Base-by-base conservation (phyloP, 2,797 vertebrate genomes). In the Gambelia wislizenii region DNA sequence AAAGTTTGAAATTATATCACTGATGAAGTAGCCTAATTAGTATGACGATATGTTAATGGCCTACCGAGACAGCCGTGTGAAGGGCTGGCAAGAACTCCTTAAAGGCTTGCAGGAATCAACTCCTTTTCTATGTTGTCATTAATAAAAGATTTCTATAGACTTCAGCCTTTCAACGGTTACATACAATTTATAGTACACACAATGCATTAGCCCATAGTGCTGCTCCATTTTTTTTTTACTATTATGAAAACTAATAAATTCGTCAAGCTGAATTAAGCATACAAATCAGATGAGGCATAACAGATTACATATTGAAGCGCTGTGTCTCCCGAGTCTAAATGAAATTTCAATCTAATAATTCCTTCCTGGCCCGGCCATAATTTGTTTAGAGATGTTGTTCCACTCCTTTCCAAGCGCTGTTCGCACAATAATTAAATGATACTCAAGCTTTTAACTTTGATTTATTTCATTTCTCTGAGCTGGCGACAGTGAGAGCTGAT, bases 1-100 rank as follows among this genome's bases (percentile, higher is more conserved):
- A 97, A 98, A 97, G 96, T 98, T 98, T 97, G 95, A 98, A 98
- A 98, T 98, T 97, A 97, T 97, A 97, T 98, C 97, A 97, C 95
- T 96, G 97, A 97, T 96, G 97, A 98, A 97, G 96, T 97, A 96
- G 96, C 96, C 97, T 98, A 98, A 98, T 98, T 98, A 98, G 97
- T 96, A 95, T 96, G 96, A 96, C 96, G 97, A 98, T 98, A 97
- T 98, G 97, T 98, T 98, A 98, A 98, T 98, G 96, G 96, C 95
- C 97, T 97, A 96, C 92, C 96, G 97, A 97, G 97, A 97, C 96
- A 81, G 94, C 91, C 95, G 94, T 95, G 90, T 92, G 94, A 96
- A 97, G 96, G 95, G 97, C 96, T 97, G 96, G 96, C 95, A 95
- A 96, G 97, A 97, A 97, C 94, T 95, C 96, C 96, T 97, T 94